Evolutionary conservation across 2,797 vertebrate genomes (phyloP).

Genomic region (Aulostomus chinensis): DNA sequence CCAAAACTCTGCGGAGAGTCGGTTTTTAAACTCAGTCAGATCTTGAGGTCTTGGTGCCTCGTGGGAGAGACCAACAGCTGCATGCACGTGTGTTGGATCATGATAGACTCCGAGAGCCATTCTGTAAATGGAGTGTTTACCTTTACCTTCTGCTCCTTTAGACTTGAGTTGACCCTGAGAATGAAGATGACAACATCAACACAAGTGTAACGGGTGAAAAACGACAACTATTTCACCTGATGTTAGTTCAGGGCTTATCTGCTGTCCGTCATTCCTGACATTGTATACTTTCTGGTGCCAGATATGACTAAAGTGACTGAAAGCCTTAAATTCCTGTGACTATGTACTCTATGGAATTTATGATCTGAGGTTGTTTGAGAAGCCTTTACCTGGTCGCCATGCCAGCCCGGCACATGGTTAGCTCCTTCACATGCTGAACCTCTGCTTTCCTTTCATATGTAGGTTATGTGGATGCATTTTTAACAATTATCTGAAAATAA

Average conservation of each 20-base stretch:
- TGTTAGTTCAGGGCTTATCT: constrained; percentile 50
- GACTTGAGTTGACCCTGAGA: constrained; percentile 36
- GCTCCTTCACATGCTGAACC: background rate
- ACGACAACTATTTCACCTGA: constrained; percentile 25
- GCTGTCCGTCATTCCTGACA: constrained; percentile 44
- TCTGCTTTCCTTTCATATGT: background rate
- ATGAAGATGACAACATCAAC: constrained; percentile 6
- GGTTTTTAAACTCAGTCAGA: no score
- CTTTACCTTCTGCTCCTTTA: no score
- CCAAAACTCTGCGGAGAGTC: no score
- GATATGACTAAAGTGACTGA: constrained; percentile 32
- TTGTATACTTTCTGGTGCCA: constrained; percentile 35
- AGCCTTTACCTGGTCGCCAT: constrained; percentile 4
- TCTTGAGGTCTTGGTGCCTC: no score
- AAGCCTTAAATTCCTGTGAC: constrained; percentile 29
- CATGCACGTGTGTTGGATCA: no score
- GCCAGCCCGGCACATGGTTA: background rate
- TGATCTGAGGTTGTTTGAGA: constrained; percentile 8
- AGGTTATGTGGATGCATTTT: no score
- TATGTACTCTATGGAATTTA: constrained; percentile 4
- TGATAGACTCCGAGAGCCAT: no score
- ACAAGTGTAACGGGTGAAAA: constrained; percentile 16
- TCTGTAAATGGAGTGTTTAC: no score
- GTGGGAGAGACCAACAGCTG: no score
- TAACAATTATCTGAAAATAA: no score